Percentiles rank a stretch among this genome's conserved stretches.
Evolutionary conservation across 2,888 invertebrate genomes (phyloP).

Genomic region (Ephialtes manifestator): DNA sequence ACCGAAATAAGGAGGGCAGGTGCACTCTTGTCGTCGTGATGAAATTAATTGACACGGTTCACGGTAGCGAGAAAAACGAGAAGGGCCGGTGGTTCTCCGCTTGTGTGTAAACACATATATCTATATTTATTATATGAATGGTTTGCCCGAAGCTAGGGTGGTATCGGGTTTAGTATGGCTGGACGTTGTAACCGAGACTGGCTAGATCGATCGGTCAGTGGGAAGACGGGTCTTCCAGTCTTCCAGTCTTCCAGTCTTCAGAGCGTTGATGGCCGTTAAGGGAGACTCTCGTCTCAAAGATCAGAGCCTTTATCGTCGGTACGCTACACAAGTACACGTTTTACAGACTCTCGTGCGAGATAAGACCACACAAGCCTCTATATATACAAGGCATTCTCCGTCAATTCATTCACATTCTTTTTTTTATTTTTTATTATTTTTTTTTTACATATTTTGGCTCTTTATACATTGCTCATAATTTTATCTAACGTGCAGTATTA

Average conservation of each 20-base stretch:
- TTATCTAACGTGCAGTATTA: no score
- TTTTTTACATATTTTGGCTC: no score
- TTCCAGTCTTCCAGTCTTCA: conserved; percentile 3
- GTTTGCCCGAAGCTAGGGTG: conserved; percentile 26
- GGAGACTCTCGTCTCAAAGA: background rate
- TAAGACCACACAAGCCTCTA: background rate
- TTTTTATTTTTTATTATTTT: no score
- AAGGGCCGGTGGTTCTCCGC: background rate
- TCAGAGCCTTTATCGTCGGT: conserved; percentile 23
- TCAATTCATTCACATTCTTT: no score
- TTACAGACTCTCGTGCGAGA: conserved; percentile 27
- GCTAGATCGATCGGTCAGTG: conserved; percentile 33
- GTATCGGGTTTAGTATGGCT: conserved; percentile 8
- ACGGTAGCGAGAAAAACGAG: conserved; percentile 37
- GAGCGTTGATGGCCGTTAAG: conserved; percentile 3
- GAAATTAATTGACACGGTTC: conserved; percentile 46
- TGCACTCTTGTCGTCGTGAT: conserved; percentile 41
- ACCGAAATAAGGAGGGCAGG: conserved; percentile 35
- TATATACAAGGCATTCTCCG: background rate
- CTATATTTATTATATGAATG: conserved; percentile 16
- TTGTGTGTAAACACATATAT: conserved; percentile 4
- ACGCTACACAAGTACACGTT: background rate
- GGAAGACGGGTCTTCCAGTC: conserved; percentile 11
- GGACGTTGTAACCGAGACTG: conserved; percentile 29
- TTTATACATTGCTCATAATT: no score